Conservation (phyloP, 2,113 vertebrate species). For the Atrichornis clamosus region DNA sequence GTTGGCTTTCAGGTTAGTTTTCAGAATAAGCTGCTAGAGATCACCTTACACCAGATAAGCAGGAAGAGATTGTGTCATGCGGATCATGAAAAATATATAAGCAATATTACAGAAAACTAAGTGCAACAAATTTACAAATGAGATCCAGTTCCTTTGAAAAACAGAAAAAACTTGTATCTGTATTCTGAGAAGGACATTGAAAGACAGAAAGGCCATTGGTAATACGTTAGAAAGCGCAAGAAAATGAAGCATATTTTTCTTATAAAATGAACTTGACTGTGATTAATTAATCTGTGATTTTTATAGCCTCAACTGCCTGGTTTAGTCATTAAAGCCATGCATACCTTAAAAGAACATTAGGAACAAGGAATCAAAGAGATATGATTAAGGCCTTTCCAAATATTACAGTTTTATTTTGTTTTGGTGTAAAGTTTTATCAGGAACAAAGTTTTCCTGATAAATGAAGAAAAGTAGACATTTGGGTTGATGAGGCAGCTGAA, state of each 20-base stretch:
- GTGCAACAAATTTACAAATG: neutral
- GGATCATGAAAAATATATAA: neutral
- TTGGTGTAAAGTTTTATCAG: neutral
- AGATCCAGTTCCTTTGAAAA: neutral
- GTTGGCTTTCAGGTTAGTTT: neutral
- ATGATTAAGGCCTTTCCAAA: neutral
- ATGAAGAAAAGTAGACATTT: neutral
- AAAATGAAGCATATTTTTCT: neutral
- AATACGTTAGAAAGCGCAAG: neutral
- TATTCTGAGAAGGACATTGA: neutral
- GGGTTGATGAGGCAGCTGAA: neutral
- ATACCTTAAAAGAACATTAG: neutral
- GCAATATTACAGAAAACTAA: neutral
- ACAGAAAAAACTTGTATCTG: neutral
- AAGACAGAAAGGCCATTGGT: neutral
- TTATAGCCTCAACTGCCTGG: neutral
- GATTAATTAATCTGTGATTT: neutral
- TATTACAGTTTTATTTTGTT: neutral
- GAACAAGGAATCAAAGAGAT: neutral
- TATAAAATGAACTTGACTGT: neutral
- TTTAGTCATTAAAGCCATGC: neutral
- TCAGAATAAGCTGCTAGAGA: neutral
- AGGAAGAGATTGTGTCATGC: neutral
- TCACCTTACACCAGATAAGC: neutral
- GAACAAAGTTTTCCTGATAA: neutral